These are phyloP conservation scores for Chlorops oryzae DNA, from an alignment of 1,140 invertebrate genomes.

Conservation along the genomic window DNA sequence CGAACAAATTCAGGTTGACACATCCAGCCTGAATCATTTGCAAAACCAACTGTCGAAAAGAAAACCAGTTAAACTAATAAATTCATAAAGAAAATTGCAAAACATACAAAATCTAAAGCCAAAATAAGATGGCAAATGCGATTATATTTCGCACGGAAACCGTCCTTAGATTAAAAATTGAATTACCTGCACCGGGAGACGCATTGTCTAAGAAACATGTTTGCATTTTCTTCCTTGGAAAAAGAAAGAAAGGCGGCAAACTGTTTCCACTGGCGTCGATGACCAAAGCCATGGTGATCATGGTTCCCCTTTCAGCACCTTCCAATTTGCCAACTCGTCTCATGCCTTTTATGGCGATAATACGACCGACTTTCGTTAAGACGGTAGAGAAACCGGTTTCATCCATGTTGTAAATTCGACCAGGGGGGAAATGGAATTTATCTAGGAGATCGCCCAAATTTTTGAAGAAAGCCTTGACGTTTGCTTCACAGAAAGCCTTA, in stretches of 20 bases:
- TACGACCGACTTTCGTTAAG: slow-evolving; percentile 32
- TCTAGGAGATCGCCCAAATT: slow-evolving; percentile 2
- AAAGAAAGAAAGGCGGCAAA: neutral
- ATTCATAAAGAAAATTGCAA: too few relatives aligned
- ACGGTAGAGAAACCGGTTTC: slow-evolving; percentile 42
- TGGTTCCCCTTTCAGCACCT: slow-evolving; percentile 35
- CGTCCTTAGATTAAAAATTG: too few relatives aligned
- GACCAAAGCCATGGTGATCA: slow-evolving; percentile 35
- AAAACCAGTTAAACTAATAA: neutral
- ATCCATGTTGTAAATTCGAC: slow-evolving; percentile 42
- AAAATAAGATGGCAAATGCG: too few relatives aligned
- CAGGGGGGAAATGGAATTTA: neutral
- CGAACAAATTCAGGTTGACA: neutral
- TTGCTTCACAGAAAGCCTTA: slow-evolving; percentile 3
- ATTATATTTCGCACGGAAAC: too few relatives aligned
- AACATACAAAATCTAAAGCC: too few relatives aligned
- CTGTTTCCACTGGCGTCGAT: slow-evolving; percentile 17
- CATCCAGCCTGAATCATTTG: slow-evolving; percentile 1
- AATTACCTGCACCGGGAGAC: neutral
- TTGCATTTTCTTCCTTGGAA: too few relatives aligned
- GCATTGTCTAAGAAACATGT: neutral
- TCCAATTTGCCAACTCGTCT: slow-evolving; percentile 32
- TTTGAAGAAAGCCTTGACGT: neutral
- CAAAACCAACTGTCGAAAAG: neutral
- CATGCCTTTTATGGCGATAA: slow-evolving; percentile 33